Conservation (phyloP, 1,140 invertebrate species). For the Laupala kohalensis region DNA sequence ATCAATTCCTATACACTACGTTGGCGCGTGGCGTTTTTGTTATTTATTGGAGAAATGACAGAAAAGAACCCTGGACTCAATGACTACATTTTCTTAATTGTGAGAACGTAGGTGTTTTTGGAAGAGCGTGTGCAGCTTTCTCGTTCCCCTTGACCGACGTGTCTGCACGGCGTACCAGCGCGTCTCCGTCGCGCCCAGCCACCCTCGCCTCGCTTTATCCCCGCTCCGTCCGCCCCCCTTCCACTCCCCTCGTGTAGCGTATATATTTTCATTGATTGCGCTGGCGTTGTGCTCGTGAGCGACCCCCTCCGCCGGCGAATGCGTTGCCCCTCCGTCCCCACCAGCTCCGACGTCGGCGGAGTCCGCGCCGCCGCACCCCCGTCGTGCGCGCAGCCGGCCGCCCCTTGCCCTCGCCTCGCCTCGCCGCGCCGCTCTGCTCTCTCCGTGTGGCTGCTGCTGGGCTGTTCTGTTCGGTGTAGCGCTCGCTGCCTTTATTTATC, state of each 20-base stretch:
- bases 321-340: neutral
- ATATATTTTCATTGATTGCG: constrained; percentile 14
- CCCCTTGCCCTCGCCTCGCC: neutral
- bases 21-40: too few relatives aligned
- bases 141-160: too few relatives aligned
- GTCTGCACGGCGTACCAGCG: too few relatives aligned
- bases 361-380: neutral
- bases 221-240: neutral
- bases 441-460: neutral
- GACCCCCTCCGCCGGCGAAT: neutral
- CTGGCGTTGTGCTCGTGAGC: constrained; percentile 12
- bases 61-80: too few relatives aligned
- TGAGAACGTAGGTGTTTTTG: too few relatives aligned
- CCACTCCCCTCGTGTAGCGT: constrained; percentile 2
- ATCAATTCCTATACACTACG: too few relatives aligned
- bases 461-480: neutral
- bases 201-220: neutral
- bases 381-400: neutral
- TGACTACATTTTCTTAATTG: too few relatives aligned
- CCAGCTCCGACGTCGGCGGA: neutral
- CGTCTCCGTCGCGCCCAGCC: neutral
- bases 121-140: too few relatives aligned
- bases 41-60: too few relatives aligned
- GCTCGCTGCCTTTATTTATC: neutral
- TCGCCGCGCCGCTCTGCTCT: neutral